Base-by-base conservation (phyloP, 2,113 vertebrate genomes). In the Urocolius indicus region DNA sequence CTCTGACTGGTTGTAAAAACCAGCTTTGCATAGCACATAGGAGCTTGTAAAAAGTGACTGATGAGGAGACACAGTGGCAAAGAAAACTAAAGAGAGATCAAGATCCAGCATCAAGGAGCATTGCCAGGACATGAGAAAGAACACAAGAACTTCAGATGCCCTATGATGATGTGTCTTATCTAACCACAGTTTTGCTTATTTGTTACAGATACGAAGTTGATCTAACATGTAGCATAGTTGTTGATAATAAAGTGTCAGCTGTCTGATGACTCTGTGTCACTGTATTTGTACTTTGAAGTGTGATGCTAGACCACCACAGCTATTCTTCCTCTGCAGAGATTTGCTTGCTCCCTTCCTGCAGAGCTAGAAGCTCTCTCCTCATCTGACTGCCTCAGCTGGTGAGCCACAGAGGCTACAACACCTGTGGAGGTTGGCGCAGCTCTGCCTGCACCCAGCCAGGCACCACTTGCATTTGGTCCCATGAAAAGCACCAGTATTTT, bases 381-480 rank as follows among this genome's bases (percentile, higher is more conserved):
- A 0, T 11, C 45, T 16, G 13, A 6, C 49, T 69, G n/a, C 49
- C 54, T 18, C 63, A 27, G 23, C 36, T 54, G 21, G 9, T 55
- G 62, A 75, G 41, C 45, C 52, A 12, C 0, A 1, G 51, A 66
- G 32, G 30, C 65, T 89, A 61, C 74, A 78, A 71, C 51, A 45
- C 29, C 17, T 0, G 0, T 2, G 16, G 26, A 46, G 1, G 1
- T 26, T 63, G 24, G 27, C n/a, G 52, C 4, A 26, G 61, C 46
- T 74, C 84, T 81, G 24, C 23, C 24, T 67, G 61, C 3, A 24
- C 18, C n/a, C 36, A 45, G 65, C 20, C 36, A 49, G 51, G 52
- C 62, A 16, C 45, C 0, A 3, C 2, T 1, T 72, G 38, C 32
- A 59, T 19, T 43, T 34, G 45, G 52, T 77, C 30, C 18, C 36